Conservation (phyloP, 1,140 invertebrate genomes). For the Bicyclus anynana region DNA sequence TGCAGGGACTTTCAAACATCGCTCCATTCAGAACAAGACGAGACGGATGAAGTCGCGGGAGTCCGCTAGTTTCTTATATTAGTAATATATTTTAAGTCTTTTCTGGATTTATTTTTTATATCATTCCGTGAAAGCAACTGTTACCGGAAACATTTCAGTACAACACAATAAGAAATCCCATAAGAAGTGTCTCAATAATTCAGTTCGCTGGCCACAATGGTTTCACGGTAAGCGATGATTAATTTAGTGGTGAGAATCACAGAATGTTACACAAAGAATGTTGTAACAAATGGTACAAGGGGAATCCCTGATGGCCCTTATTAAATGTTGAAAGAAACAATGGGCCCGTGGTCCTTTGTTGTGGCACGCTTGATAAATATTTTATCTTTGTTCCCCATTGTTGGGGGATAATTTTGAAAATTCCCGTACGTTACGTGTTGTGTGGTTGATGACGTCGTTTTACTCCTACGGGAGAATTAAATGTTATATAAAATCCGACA, state of each 20-base stretch:
- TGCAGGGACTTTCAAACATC: no score
- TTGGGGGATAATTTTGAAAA: no score
- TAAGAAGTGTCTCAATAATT: not conserved
- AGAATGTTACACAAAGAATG: not conserved
- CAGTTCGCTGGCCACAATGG: not conserved
- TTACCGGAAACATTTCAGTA: not conserved
- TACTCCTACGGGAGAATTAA: no score
- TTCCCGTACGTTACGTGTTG: no score
- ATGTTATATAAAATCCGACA: no score
- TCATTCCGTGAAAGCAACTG: not conserved
- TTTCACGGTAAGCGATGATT: not conserved
- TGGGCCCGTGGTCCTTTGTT: not conserved
- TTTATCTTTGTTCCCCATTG: not conserved
- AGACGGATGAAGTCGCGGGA: no score
- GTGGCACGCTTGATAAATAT: not conserved
- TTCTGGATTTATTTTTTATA: no score
- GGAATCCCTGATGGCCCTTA: not conserved
- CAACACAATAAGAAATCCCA: not conserved
- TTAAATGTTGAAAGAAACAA: constrained; percentile 1
- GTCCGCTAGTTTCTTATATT: no score
- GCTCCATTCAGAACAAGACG: no score
- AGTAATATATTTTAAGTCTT: no score
- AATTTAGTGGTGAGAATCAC: not conserved
- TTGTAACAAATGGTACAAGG: not conserved
- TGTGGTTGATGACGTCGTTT: no score